Conservation (phyloP, 2,888 invertebrate species). For the Nephrotoma guestfalica region DNA sequence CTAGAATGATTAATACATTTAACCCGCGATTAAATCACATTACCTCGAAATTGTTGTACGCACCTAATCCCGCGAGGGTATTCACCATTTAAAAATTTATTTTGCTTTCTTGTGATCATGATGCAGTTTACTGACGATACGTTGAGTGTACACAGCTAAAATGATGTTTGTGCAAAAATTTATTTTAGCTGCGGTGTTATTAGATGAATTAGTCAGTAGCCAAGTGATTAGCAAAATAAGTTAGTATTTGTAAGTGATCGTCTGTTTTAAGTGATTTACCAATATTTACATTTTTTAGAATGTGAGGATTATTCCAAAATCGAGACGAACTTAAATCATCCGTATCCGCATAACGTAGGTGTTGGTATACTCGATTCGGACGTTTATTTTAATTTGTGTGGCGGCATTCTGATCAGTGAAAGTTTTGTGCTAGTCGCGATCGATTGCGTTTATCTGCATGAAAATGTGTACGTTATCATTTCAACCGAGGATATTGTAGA, state of each 20-base stretch:
- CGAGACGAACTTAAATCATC: neutral
- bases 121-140: neutral
- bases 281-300: neutral
- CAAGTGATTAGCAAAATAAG: constrained; percentile 1
- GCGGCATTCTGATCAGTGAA: neutral
- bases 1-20: neutral
- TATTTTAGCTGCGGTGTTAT: neutral
- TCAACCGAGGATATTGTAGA: neutral
- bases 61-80: neutral
- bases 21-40: neutral
- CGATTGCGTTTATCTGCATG: neutral
- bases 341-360: neutral
- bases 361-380: neutral
- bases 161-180: neutral
- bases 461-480: neutral
- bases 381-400: neutral
- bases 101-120: neutral
- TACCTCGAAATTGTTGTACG: neutral
- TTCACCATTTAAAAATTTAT: neutral
- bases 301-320: neutral
- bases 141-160: neutral
- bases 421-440: neutral
- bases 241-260: neutral
- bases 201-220: neutral
- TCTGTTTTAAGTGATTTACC: neutral